Conservation (phyloP, 1,140 invertebrate genomes). For the Pseudomyrmex pallidus region DNA sequence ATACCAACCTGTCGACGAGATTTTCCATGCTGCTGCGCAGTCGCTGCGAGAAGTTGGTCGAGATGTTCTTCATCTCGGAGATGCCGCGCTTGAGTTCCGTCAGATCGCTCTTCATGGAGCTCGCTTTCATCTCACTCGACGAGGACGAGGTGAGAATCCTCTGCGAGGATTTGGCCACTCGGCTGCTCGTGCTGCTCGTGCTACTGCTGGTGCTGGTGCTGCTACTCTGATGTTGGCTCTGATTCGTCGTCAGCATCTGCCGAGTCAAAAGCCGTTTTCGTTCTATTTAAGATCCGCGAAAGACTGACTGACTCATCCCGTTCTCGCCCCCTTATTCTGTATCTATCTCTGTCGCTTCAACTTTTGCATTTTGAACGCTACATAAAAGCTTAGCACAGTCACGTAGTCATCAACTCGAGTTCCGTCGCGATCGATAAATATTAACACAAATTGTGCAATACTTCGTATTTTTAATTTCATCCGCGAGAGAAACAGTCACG, state of each 20-base stretch:
- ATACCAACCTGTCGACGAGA: conserved; percentile 81
- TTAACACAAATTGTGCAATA: no score
- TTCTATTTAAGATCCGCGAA: conserved; percentile 74
- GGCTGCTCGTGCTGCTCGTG: conserved; percentile 73
- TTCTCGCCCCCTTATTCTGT: conserved; percentile 18
- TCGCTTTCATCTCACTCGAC: conserved; percentile 84
- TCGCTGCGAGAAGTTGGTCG: conserved; percentile 82
- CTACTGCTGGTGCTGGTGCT: conserved; percentile 64
- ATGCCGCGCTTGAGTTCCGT: conserved; percentile 86
- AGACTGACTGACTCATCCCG: conserved; percentile 61
- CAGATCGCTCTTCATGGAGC: conserved; percentile 85
- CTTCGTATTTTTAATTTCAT: no score
- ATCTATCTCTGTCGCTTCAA: background rate
- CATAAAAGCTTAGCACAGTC: no score
- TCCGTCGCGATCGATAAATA: no score
- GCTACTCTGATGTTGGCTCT: conserved; percentile 76
- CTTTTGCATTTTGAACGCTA: background rate
- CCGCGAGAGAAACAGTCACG: no score
- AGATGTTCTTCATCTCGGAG: conserved; percentile 87
- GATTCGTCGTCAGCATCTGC: conserved; percentile 78
- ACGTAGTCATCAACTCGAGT: no score
- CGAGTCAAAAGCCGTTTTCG: conserved; percentile 73
- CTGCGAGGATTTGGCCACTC: conserved; percentile 79
- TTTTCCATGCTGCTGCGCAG: conserved; percentile 83
- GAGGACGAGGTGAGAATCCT: conserved; percentile 83